phyloP scores from a whole-genome alignment of 2,113 vertebrate species.

The Ranitomeya imitator region DNA sequence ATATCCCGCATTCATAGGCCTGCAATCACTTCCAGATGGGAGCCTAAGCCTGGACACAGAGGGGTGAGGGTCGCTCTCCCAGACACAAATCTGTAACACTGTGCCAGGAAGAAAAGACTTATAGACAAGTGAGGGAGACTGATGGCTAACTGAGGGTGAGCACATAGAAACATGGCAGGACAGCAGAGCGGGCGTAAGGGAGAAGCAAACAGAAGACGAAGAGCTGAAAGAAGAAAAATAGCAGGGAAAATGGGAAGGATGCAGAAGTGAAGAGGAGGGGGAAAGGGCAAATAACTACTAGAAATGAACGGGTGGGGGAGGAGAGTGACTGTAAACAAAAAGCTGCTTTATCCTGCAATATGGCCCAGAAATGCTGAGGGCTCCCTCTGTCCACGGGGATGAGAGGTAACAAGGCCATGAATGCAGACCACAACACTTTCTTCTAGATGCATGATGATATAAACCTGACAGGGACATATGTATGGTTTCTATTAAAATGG shows the following conservation, averaged over 20 bases:
- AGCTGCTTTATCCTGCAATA: background rate
- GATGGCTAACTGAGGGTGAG: background rate
- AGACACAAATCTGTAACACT: constrained; percentile 10
- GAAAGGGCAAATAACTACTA: background rate
- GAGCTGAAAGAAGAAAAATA: background rate
- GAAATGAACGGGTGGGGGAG: background rate
- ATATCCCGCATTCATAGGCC: background rate
- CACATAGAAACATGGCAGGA: background rate
- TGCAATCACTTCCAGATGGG: constrained; percentile 52
- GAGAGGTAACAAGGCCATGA: no score
- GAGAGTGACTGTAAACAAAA: background rate
- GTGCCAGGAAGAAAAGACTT: background rate
- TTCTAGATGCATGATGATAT: no score
- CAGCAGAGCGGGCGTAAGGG: background rate
- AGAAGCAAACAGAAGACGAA: background rate
- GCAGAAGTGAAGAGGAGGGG: background rate
- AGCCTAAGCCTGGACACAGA: background rate
- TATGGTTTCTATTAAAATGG: no score
- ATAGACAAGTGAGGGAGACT: background rate
- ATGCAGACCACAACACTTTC: no score
- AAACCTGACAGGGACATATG: no score
- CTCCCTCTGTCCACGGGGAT: background rate
- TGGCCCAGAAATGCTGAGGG: background rate
- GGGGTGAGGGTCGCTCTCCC: background rate
- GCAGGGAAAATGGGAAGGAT: background rate